Base-by-base conservation (phyloP, 1,140 invertebrate genomes). In the Caenorhabditis remanei region DNA sequence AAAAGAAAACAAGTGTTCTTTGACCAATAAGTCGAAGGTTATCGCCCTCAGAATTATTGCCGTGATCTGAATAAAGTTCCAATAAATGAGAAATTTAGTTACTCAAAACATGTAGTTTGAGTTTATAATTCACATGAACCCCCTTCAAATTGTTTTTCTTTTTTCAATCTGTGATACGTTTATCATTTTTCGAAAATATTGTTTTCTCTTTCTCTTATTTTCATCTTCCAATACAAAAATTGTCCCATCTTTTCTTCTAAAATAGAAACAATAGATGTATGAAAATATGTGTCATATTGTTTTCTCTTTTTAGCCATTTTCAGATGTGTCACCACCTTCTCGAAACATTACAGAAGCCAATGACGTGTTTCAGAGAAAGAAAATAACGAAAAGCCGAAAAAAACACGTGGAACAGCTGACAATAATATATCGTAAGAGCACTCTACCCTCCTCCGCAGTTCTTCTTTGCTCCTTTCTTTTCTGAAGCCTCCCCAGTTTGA, bases 361-460 rank as follows among this genome's bases (percentile, higher is more conserved):
- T 58, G 6, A 19, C n/a, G 13, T 16, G 7, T 58, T n/a, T 16
- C 19, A 58, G 19, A 7, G n/a, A n/a, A 16, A 19, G 6, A n/a
- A n/a, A n/a, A 11, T 1, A 40, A 4, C 32, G 32, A 32, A 32
- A 40, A 65, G 9, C 6, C 32, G 21, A 19, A 46, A 71, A 71
- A 71, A 71, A 71, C 41, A 46, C 65, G 41, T 19, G 41, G 41
- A 71, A 71, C 65, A 71, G 65, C 65, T 71, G 65, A 65, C 61
- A 65, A 40, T 65, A 65, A 65, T 65, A 65, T 32, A 65, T 13
- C 11, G 21, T 40, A 13, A 58, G 24, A 65, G 24, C 21, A 65
- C 32, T 40, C 32, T 32, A 32, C 21, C 65, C 65, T 71, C 65
- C 65, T 71, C 65, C 65, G 65, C 65, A 71, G 40, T 13, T 43